Evolutionary conservation across 2,888 invertebrate species (phyloP).

Genomic region (Agrochola lota): DNA sequence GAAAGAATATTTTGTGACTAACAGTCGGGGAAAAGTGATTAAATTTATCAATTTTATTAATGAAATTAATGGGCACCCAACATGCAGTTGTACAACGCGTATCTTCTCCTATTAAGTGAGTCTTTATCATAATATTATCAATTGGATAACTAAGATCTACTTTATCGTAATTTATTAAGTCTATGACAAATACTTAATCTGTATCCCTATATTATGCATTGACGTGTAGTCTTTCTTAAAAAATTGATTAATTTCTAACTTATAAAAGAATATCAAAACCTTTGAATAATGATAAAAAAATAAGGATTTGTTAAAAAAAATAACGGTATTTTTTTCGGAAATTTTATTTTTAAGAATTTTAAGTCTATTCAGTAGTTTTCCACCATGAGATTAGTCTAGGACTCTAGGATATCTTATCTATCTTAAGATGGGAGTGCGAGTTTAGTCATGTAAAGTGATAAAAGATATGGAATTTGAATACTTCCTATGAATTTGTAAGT

Average conservation of each 20-base stretch:
- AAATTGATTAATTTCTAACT: too few species aligned
- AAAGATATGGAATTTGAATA: not conserved
- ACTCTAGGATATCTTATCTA: constrained; percentile 1
- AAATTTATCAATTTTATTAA: constrained; percentile 35
- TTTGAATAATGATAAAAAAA: too few species aligned
- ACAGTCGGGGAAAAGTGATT: constrained; percentile 50
- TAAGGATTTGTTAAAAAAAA: too few species aligned
- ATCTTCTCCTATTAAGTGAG: constrained; percentile 67
- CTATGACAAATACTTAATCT: not conserved
- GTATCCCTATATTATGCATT: not conserved
- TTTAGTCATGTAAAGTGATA: constrained; percentile 11
- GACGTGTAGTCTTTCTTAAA: not conserved
- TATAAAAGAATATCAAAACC: too few species aligned
- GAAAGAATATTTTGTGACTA: constrained; percentile 50
- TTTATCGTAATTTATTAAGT: not conserved
- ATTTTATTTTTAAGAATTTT: not conserved
- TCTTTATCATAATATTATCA: constrained; percentile 8
- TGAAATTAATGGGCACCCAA: constrained; percentile 67
- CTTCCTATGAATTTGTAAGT: too few species aligned
- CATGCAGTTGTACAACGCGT: constrained; percentile 66
- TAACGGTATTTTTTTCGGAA: not conserved
- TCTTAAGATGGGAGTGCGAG: not conserved
- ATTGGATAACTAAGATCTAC: constrained; percentile 2
- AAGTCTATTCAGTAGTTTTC: constrained; percentile 40
- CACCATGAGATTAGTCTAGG: constrained; percentile 17